Evolutionary conservation across 92 coral and sea anemone species (phyloP).

Genomic region (Pocillopora grandis): DNA sequence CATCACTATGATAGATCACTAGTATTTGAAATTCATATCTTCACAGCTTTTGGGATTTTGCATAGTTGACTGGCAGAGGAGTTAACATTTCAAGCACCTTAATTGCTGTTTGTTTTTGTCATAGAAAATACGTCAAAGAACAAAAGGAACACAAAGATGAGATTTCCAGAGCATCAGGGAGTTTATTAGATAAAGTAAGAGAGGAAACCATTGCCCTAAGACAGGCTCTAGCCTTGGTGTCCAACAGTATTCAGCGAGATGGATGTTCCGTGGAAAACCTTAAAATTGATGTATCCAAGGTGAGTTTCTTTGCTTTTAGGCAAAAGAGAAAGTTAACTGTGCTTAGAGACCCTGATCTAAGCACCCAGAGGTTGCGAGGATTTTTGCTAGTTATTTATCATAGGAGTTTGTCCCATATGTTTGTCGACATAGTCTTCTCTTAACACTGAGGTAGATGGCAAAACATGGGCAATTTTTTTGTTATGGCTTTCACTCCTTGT

Average conservation of each 20-base stretch:
- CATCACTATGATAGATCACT: too few species aligned
- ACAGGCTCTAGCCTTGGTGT: conserved; percentile 92
- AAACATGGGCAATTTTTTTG: too few species aligned
- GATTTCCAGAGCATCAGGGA: conserved; percentile 85
- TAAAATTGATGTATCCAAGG: conserved; percentile 93
- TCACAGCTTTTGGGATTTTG: too few species aligned
- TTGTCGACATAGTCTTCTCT: too few species aligned
- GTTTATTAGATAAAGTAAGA: conserved; percentile 82
- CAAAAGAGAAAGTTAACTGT: too few species aligned
- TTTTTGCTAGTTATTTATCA: too few species aligned
- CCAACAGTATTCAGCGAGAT: conserved; percentile 94
- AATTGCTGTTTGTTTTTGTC: background rate
- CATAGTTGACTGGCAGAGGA: too few species aligned
- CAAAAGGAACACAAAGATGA: conserved; percentile 94
- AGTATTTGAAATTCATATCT: too few species aligned
- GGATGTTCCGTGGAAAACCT: conserved; percentile 96
- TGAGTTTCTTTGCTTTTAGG: background rate
- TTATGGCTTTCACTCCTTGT: background rate
- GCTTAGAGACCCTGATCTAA: too few species aligned
- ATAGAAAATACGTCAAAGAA: conserved; percentile 93
- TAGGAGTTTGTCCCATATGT: too few species aligned
- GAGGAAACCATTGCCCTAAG: conserved; percentile 77
- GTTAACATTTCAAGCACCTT: background rate
- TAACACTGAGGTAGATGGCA: too few species aligned
- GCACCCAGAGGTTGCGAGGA: too few species aligned